A percentile compares a stretch with the other conserved stretches of the same genome.
These are phyloP conservation scores for Andrena bicolor DNA, from an alignment of 2,888 invertebrate genomes.

Conservation along the genomic window DNA sequence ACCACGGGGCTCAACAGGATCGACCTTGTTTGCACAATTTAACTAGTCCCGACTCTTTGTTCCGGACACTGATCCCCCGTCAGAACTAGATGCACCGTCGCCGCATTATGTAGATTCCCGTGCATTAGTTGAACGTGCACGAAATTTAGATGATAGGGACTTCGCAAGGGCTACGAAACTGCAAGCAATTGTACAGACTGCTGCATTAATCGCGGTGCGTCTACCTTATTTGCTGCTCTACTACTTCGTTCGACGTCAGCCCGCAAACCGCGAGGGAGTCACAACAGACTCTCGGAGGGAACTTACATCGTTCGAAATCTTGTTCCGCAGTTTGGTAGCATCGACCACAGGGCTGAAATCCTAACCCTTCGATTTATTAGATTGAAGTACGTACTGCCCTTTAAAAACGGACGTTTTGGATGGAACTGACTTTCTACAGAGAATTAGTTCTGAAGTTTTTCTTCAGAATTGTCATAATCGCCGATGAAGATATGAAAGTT, in stretches of 20 bases:
- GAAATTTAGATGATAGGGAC: slow-evolving; percentile 13
- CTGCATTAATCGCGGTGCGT: not conserved
- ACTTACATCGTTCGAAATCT: slow-evolving; percentile 8
- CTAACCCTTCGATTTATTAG: not conserved
- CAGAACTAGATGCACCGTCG: slow-evolving; percentile 11
- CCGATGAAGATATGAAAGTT: slow-evolving; percentile 21
- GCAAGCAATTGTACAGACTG: not conserved
- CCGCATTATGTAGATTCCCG: slow-evolving; percentile 33
- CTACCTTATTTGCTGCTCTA: not conserved
- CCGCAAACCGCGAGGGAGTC: slow-evolving; percentile 6
- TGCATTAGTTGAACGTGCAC: slow-evolving; percentile 28
- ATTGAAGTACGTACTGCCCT: not conserved
- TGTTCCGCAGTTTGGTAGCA: slow-evolving; percentile 2
- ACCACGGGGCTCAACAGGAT: slow-evolving; percentile 11
- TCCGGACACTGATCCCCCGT: slow-evolving; percentile 3
- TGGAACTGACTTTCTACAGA: not conserved
- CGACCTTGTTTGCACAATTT: slow-evolving; percentile 38
- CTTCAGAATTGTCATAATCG: slow-evolving; percentile 14
- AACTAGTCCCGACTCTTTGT: slow-evolving; percentile 28
- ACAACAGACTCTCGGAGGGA: not conserved
- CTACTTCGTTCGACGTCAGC: slow-evolving; percentile 11
- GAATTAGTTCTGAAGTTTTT: slow-evolving; percentile 1
- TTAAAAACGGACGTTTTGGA: too few species aligned
- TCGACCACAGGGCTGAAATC: not conserved
- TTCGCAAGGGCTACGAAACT: not conserved